Conservation (phyloP, 2,113 vertebrate genomes). For the Athene cunicularia region DNA sequence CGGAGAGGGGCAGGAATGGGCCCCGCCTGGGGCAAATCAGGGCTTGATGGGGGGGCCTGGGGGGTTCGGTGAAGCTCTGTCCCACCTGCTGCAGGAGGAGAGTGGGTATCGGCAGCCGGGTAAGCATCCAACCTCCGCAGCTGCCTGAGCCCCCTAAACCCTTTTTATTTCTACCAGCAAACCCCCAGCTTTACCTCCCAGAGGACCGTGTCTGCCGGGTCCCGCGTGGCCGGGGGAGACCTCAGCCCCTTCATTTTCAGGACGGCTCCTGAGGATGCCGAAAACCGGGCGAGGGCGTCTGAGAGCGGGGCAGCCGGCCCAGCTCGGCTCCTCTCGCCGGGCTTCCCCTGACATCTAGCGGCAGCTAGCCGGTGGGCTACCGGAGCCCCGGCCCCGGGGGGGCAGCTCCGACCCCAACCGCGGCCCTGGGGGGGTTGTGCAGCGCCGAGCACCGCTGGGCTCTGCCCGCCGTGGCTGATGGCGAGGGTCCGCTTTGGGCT, state of each 20-base stretch:
- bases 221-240: constrained; percentile 65
- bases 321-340: background rate
- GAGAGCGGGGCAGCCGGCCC: background rate
- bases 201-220: constrained; percentile 78
- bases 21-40: fast-evolving
- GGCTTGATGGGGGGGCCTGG: fast-evolving
- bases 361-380: background rate
- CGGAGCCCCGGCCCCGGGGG: background rate
- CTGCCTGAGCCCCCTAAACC: background rate
- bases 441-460: background rate
- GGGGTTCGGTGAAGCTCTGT: background rate
- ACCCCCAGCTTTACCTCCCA: constrained; percentile 81
- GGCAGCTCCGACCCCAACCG: background rate
- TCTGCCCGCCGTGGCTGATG: background rate
- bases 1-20: background rate
- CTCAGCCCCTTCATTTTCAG: constrained; percentile 78
- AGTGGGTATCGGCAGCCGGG: background rate
- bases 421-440: background rate
- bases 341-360: constrained; percentile 68
- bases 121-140: background rate
- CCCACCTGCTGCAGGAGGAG: background rate
- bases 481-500: background rate
- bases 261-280: constrained; percentile 75
- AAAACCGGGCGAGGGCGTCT: background rate
- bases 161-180: too few species aligned